phyloP scores from a whole-genome alignment of 2,113 vertebrate species.

The Ifrita kowaldi region DNA sequence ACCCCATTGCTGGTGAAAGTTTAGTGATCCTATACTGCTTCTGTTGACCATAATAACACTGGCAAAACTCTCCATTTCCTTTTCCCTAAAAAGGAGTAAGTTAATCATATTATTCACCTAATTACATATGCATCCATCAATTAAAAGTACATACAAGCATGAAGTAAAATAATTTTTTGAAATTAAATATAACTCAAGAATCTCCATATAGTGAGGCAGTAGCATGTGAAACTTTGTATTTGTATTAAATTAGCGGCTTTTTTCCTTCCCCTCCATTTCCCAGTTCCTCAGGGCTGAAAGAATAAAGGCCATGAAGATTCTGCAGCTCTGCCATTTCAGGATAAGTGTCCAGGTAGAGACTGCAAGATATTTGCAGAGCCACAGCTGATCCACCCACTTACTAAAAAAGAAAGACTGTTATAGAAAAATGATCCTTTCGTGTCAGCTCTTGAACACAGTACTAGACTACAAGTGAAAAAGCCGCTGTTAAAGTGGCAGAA shows the following conservation, averaged over 20 bases:
- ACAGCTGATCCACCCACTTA: not conserved
- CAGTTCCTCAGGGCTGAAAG: not conserved
- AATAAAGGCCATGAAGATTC: not conserved
- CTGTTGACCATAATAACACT: conserved; percentile 91
- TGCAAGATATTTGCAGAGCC: not conserved
- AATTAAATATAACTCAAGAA: not conserved
- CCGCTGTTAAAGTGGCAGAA: not conserved
- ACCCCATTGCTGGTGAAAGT: conserved; percentile 90
- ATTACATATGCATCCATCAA: not conserved
- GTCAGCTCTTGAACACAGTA: not conserved
- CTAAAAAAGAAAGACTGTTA: not conserved
- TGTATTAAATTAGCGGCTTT: not conserved
- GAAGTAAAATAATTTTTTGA: not conserved
- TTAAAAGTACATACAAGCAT: not conserved
- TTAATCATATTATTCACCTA: not conserved
- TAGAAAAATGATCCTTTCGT: not conserved
- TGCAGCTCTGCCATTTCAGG: not conserved
- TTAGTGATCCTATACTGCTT: conserved; percentile 95
- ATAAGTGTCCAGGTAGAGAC: not conserved
- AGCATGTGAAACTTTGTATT: not conserved
- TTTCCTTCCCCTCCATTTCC: not conserved
- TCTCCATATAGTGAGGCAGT: not conserved
- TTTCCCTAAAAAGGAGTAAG: conserved; percentile 81
- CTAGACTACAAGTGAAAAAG: not conserved
- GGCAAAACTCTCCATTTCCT: conserved; percentile 84